phyloP scores from a whole-genome alignment of 2,797 vertebrate species.

The Nyctalus aviator region DNA sequence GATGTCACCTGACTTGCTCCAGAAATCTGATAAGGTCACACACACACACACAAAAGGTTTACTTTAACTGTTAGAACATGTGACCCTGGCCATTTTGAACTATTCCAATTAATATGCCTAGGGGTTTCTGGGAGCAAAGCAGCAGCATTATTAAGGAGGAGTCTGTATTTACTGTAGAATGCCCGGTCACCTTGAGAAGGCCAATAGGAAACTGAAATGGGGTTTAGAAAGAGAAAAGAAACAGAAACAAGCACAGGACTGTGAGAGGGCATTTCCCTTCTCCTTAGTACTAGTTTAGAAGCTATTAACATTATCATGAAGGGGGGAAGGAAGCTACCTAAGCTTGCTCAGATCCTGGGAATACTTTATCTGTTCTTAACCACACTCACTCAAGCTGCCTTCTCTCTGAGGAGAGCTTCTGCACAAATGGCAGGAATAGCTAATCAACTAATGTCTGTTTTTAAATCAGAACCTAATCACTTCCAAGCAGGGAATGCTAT shows the following conservation, averaged over 20 bases:
- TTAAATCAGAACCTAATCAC: background rate
- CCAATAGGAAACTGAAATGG: background rate
- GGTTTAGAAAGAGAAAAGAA: background rate
- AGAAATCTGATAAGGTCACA: background rate
- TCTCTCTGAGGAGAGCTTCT: background rate
- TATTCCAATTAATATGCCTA: background rate
- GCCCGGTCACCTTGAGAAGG: background rate
- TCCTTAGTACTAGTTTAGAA: background rate
- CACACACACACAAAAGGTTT: background rate
- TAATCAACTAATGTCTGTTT: background rate
- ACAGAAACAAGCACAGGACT: background rate
- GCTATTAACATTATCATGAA: background rate
- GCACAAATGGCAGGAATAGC: background rate
- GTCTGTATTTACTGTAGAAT: background rate
- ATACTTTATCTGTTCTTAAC: background rate
- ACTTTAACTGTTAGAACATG: background rate
- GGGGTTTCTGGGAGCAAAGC: background rate
- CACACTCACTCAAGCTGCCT: background rate
- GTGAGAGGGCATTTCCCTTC: background rate
- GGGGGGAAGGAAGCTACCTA: background rate
- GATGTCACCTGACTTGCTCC: background rate
- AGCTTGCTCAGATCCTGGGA: background rate
- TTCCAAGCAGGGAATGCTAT: background rate
- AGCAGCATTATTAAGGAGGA: background rate
- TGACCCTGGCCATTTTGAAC: background rate